These are phyloP conservation scores for Pristionchus fissidentatus DNA, from an alignment of 2,888 invertebrate species.

Conservation along the genomic window DNA sequence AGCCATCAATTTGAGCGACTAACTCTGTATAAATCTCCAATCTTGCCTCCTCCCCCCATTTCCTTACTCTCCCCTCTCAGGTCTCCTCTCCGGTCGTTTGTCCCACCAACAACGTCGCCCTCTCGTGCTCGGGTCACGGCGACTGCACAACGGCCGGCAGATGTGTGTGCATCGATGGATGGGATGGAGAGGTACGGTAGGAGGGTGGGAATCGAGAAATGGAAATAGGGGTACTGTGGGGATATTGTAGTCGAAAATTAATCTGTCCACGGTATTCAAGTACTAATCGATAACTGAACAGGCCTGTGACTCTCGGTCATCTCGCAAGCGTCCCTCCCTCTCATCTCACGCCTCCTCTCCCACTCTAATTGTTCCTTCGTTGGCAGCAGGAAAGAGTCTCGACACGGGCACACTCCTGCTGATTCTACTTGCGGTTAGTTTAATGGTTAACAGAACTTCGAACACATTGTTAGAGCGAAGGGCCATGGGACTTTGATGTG, in stretches of 20 bases:
- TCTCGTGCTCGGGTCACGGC: conserved; percentile 94
- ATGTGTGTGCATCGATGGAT: conserved; percentile 86
- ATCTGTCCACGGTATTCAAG: not conserved
- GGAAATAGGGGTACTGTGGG: not conserved
- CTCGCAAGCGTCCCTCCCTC: conserved; percentile 1
- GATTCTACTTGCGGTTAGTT: conserved; percentile 75
- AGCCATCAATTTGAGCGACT: too few relatives aligned
- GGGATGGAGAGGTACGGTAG: conserved; percentile 72
- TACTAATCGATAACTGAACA: not conserved
- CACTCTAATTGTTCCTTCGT: conserved; percentile 59
- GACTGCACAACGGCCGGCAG: conserved; percentile 76
- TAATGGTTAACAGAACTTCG: too few relatives aligned
- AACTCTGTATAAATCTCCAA: too few relatives aligned
- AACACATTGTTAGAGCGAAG: too few relatives aligned
- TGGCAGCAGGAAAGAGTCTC: conserved; percentile 64
- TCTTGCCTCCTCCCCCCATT: not conserved
- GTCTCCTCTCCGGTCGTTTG: conserved; percentile 79
- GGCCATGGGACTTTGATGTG: too few relatives aligned
- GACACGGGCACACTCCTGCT: conserved; percentile 77
- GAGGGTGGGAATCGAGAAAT: not conserved
- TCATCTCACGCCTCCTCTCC: not conserved
- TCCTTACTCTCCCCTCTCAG: conserved; percentile 36
- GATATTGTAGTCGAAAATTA: not conserved
- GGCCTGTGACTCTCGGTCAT: conserved; percentile 45
- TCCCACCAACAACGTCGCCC: conserved; percentile 88